Conservation (phyloP, 2,113 vertebrate species). For the Micromys minutus region DNA sequence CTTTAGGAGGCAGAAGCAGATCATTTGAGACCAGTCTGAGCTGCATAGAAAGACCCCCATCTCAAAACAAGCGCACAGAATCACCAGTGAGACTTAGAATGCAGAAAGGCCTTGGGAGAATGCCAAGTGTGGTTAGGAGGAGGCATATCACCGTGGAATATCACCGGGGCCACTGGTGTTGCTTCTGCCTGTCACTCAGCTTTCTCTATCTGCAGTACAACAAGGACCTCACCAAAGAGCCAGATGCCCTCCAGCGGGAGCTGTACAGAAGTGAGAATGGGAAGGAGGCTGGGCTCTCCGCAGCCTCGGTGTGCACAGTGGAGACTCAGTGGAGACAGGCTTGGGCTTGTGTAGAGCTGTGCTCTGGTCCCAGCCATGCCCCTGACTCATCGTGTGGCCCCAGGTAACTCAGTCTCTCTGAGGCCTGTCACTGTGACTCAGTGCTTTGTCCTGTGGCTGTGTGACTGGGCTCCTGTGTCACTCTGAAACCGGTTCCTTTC, state of each 20-base stretch:
- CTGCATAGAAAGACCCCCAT: not conserved
- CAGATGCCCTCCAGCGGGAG: constrained; percentile 91
- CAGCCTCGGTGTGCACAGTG: not conserved
- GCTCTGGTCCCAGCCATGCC: not conserved
- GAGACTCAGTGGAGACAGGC: not conserved
- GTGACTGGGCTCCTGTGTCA: not conserved
- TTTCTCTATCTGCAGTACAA: constrained; percentile 87
- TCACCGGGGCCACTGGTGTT: not conserved
- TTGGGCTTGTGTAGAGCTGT: not conserved
- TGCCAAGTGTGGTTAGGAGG: not conserved
- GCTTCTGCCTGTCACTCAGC: not conserved
- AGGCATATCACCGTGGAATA: not conserved
- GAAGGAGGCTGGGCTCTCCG: not conserved
- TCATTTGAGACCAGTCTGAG: not conserved
- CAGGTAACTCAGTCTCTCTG: not conserved
- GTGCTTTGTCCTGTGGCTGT: not conserved
- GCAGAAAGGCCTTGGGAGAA: not conserved
- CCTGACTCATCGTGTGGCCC: not conserved
- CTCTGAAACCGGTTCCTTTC: not conserved
- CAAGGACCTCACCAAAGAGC: constrained; percentile 94
- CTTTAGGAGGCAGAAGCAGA: not conserved
- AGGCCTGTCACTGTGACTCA: not conserved
- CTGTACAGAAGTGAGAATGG: constrained; percentile 89
- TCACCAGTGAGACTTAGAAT: not conserved
- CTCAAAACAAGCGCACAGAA: not conserved